Base-by-base conservation (phyloP, 2,113 vertebrate species). In the Riparia riparia region DNA sequence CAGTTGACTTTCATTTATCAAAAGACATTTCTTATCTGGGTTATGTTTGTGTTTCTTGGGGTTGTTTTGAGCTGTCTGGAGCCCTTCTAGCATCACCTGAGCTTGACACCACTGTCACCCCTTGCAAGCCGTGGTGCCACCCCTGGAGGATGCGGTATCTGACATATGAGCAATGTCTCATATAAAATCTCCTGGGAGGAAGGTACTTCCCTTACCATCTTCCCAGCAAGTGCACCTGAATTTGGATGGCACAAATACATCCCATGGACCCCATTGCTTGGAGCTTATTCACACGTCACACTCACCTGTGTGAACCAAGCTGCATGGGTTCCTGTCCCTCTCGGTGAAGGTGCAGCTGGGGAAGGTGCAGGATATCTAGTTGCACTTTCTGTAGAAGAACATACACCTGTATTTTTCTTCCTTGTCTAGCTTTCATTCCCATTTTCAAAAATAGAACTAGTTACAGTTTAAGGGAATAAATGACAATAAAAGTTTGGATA, bases 91-190 rank as follows among this genome's bases (percentile, higher is more conserved):
- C 37, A n/a, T 85, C 24, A 34, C 17, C 29, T 64, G 61, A 68
- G 8, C 49, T 32, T 88, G 53, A 20, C 49, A 60, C 7, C 5
- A 10, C 17, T 50, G 31, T 6, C 9, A 45, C 2, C 2, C 18
- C 4, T 18, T 9, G 15, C 0, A 1, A 51, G 22, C 28, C 2
- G 2, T 50, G 41, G 6, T 76, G 49, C 17, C 28, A n/a, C 17
- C 45, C 22, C n/a, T 3, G 2, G 3, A 53, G 37, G 24, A 54
- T 73, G 13, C 0, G 1, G 15, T 42, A 6, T 34, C 64, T 61
- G 68, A 24, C 34, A 20, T 9, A 29, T 6, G 25, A 58, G 11
- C 11, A 44, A 9, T 32, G 8, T 51, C 5, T 66, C 20, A 21
- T 10, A 18, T 37, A 34, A 70, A 91, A 34, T n/a, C 28, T 90